phyloP scores from a whole-genome alignment of 2,113 vertebrate species.

The Budorcas taxicolor region DNA sequence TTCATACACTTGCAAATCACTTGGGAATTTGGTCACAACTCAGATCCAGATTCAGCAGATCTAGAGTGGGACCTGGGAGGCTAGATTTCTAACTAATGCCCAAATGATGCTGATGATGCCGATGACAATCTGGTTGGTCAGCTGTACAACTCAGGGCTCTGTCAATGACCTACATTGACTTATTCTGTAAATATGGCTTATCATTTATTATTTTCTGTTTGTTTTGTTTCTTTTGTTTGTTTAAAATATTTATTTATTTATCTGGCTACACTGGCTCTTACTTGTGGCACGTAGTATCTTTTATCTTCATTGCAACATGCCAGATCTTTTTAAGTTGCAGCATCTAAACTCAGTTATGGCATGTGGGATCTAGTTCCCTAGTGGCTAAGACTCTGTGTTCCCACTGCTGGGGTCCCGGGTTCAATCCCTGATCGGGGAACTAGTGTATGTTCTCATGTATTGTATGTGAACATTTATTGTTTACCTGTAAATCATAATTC shows the following conservation, averaged over 20 bases:
- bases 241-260: neutral
- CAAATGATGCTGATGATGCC: neutral
- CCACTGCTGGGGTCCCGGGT: rapidly evolving
- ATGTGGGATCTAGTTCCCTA: neutral
- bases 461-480: neutral
- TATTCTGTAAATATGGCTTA: neutral
- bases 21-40: neutral
- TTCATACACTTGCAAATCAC: neutral
- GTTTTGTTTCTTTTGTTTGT: neutral
- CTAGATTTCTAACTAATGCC: neutral
- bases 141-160: neutral
- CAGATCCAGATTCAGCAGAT: neutral
- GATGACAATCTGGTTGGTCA: neutral
- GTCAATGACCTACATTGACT: neutral
- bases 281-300: neutral
- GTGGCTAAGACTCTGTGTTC: neutral
- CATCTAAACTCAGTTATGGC: neutral
- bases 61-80: neutral
- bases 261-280: neutral
- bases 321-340: neutral
- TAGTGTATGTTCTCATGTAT: neutral
- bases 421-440: neutral
- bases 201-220: neutral
- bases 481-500: neutral
- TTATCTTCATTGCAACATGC: neutral